Evolutionary conservation across 1,140 invertebrate genomes (phyloP), one percentile per base, ranked within the genome.

Genomic region (Lanistes nyassanus): DNA sequence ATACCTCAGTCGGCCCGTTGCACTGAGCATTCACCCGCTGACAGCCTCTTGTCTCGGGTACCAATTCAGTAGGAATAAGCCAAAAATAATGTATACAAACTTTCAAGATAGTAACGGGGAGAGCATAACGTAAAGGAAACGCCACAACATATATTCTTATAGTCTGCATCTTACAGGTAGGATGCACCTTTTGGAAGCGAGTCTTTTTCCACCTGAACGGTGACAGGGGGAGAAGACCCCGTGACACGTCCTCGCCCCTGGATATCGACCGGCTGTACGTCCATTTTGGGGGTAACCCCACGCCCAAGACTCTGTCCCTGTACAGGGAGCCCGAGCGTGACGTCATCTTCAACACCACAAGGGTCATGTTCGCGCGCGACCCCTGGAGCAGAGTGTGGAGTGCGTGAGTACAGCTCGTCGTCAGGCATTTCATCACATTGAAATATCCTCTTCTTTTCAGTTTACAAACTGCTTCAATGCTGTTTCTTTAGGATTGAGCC

Each of bases 341-440:
- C 16, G 34, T 53, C 39, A 47, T 67, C 29, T 65, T 51, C 26
- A 65, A n/a, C n/a, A 56, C 53, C 6, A 55, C 37, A 2, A 39
- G 53, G 29, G 69, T 74, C 23, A 76, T 80, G 79, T 68, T 72
- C 3, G 71, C 69, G 6, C 67, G 79, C 11, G 71, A 80, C 36
- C 79, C 79, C 7, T 80, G 73, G 69, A 72, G 73, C 7, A 60
- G 79, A 37, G 37, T 80, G 13, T 80, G 69, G 74, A 78, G 76
- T 19, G 76, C 73, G 36, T 72, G 26, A 11, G 69, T n/a, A 29
- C 42, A 47, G 42, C 5, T 47, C 2, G n/a, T n/a, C n/a, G n/a
- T n/a, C n/a, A n/a, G n/a, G n/a, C n/a, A n/a, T n/a, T n/a, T n/a
- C n/a, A n/a, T n/a, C n/a, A n/a, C n/a, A n/a, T n/a, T n/a, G n/a